Evolutionary conservation across 2,888 invertebrate genomes (phyloP).

Genomic region (Apamea monoglypha): DNA sequence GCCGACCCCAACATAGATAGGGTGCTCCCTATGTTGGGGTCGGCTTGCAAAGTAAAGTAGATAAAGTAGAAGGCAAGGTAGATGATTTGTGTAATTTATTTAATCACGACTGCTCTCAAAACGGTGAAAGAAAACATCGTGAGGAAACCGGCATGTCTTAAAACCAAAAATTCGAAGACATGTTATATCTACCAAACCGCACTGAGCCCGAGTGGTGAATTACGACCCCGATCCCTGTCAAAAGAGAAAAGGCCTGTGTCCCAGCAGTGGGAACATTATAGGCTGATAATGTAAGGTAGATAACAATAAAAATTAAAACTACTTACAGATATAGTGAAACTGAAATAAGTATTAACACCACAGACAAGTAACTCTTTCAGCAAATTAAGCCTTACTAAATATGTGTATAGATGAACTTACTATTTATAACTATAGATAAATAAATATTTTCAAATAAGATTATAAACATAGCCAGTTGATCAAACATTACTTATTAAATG

Average conservation of each 20-base stretch:
- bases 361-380: neutral
- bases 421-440: constrained; percentile 35
- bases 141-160: neutral
- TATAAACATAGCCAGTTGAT: constrained; percentile 1
- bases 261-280: too few relatives aligned
- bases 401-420: neutral
- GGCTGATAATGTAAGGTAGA: too few relatives aligned
- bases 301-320: neutral
- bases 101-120: neutral
- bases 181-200: too few relatives aligned
- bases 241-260: too few relatives aligned
- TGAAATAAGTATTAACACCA: neutral
- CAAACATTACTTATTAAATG: constrained; percentile 19
- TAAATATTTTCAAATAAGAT: constrained; percentile 47
- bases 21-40: too few relatives aligned
- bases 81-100: too few relatives aligned
- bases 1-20: neutral
- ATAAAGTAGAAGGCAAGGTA: too few relatives aligned
- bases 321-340: constrained; percentile 22
- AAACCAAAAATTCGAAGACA: neutral
- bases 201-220: neutral
- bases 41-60: too few relatives aligned
- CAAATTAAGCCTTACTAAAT: constrained; percentile 19
- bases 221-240: neutral
- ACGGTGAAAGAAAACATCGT: neutral